Conservation (phyloP, 2,113 vertebrate species). For the Cynopterus brachyotis region DNA sequence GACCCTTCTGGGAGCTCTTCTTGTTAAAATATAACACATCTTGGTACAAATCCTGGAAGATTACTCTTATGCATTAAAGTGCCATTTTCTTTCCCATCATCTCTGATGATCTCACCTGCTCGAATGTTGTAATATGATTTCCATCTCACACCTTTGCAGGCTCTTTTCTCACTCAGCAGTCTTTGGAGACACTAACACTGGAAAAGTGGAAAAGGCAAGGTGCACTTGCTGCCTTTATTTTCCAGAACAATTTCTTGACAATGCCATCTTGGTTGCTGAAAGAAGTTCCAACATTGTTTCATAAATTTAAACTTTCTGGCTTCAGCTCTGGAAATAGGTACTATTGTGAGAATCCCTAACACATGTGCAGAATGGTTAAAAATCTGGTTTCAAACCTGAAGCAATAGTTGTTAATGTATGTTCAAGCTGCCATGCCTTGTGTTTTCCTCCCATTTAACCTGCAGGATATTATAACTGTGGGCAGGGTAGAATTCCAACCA, state of each 20-base stretch:
- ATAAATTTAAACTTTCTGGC: neutral
- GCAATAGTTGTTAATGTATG: neutral
- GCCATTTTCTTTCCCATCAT: neutral
- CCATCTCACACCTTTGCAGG: slow-evolving; percentile 37
- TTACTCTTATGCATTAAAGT: slow-evolving; percentile 23
- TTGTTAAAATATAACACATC: slow-evolving; percentile 52
- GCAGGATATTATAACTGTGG: neutral
- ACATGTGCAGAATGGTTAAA: neutral
- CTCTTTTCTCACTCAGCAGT: slow-evolving; percentile 58
- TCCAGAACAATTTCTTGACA: neutral
- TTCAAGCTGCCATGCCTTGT: neutral
- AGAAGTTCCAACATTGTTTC: neutral
- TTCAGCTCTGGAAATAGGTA: neutral
- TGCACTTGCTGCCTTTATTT: neutral
- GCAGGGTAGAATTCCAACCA: neutral
- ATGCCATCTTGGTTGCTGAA: neutral
- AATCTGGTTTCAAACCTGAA: neutral
- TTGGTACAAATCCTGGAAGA: slow-evolving; percentile 54
- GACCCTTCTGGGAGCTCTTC: slow-evolving; percentile 67
- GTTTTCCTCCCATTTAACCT: neutral
- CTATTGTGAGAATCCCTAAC: neutral
- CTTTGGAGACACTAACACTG: neutral
- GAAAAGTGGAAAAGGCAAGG: neutral
- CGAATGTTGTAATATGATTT: neutral
- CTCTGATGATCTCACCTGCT: slow-evolving; percentile 1